A percentile compares a stretch with the other conserved stretches of the same genome.
Evolutionary conservation across 2,113 vertebrate genomes (phyloP).

Genomic region (Emydocephalus ijimae): DNA sequence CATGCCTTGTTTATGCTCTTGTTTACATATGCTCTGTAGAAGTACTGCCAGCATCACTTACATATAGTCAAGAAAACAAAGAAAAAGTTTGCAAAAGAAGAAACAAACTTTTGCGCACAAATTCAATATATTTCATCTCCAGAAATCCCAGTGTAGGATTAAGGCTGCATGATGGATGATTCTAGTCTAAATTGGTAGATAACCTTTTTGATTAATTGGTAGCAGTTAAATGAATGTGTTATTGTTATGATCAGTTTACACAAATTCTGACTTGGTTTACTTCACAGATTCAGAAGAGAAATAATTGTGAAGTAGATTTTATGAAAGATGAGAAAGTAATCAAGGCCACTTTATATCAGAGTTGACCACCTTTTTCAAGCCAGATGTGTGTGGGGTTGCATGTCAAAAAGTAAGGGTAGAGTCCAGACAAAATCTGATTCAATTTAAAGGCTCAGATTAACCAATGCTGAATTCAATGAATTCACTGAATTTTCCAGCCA

Average conservation of each 20-base stretch:
- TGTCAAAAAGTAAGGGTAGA: not conserved
- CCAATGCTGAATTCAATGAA: not conserved
- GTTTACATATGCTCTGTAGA: conserved; percentile 44
- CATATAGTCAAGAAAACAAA: conserved; percentile 16
- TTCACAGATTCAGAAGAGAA: not conserved
- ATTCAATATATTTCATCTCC: not conserved
- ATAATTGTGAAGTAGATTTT: not conserved
- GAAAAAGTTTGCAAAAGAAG: not conserved
- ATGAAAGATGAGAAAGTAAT: not conserved
- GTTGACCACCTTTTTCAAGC: not conserved
- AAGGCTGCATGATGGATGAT: not conserved
- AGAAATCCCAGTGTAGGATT: not conserved
- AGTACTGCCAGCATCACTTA: conserved; percentile 37
- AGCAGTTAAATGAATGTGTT: not conserved
- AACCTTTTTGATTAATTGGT: not conserved
- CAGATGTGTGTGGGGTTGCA: not conserved
- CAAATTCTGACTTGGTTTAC: not conserved
- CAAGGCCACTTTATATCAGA: not conserved
- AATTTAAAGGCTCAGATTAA: not conserved
- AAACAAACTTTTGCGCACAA: not conserved
- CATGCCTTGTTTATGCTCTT: conserved; percentile 51
- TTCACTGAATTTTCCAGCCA: not conserved
- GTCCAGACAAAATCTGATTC: not conserved
- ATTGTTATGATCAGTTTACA: not conserved
- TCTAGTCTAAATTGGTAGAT: not conserved